Conservation (phyloP, 2,113 vertebrate species). For the Chaenogobius annularis region DNA sequence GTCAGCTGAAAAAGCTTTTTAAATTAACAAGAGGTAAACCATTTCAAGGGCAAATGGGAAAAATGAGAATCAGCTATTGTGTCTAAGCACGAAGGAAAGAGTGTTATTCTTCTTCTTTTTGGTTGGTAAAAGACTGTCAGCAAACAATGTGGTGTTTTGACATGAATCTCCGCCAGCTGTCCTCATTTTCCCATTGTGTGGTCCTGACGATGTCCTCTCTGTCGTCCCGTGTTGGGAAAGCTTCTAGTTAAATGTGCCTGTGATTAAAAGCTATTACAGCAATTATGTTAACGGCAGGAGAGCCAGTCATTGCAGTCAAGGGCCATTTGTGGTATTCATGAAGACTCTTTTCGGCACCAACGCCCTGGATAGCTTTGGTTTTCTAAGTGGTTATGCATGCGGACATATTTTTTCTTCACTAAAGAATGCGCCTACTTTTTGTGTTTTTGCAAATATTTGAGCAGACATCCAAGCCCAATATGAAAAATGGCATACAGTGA, state of each 20-base stretch:
- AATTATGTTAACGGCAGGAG: slow-evolving; percentile 57
- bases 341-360: slow-evolving; percentile 54
- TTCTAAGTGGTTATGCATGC: slow-evolving; percentile 58
- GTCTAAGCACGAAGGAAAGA: slow-evolving; percentile 18
- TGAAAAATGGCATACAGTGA: slow-evolving; percentile 51
- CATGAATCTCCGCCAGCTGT: slow-evolving; percentile 23
- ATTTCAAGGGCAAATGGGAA: slow-evolving; percentile 42
- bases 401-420: slow-evolving; percentile 30
- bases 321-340: slow-evolving; percentile 39
- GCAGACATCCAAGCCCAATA: slow-evolving; percentile 45
- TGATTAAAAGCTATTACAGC: slow-evolving; percentile 63
- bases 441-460: slow-evolving; percentile 37
- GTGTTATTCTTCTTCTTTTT: slow-evolving; percentile 27
- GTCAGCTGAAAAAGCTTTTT: slow-evolving; percentile 44
- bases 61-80: background rate
- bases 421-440: slow-evolving; percentile 13
- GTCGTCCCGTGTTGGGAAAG: slow-evolving; percentile 36
- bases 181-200: slow-evolving; percentile 10
- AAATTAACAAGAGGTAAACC: slow-evolving; percentile 58
- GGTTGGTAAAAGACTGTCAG: slow-evolving; percentile 18
- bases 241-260: slow-evolving; percentile 48
- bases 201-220: slow-evolving; percentile 26
- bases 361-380: slow-evolving; percentile 52
- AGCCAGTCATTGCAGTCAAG: slow-evolving; percentile 39
- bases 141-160: slow-evolving; percentile 12